Evolutionary conservation across 2,113 vertebrate species (phyloP).

Genomic region (Phoxinus phoxinus): DNA sequence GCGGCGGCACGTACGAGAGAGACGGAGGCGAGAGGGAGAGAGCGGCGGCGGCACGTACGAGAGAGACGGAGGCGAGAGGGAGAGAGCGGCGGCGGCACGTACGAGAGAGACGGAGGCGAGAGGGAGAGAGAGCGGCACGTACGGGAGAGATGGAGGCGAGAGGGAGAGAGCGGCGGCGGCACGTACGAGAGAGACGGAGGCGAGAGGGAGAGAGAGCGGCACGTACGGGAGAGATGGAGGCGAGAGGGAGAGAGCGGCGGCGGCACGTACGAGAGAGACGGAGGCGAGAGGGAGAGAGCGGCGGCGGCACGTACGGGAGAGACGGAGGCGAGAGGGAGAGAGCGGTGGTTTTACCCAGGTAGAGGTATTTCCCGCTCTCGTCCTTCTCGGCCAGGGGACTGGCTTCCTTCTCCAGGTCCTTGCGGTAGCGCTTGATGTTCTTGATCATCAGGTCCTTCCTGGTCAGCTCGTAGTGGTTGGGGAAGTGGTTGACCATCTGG

Average conservation of each 20-base stretch:
- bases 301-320: background rate
- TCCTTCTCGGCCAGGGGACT: slow-evolving; percentile 95
- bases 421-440: slow-evolving; percentile 96
- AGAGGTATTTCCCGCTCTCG: slow-evolving; percentile 93
- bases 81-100: background rate
- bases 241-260: background rate
- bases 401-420: slow-evolving; percentile 93
- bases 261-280: background rate
- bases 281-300: background rate
- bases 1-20: background rate
- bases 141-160: background rate
- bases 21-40: background rate
- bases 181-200: background rate
- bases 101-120: background rate
- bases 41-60: background rate
- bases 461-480: slow-evolving; percentile 97
- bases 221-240: background rate
- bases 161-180: background rate
- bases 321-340: background rate
- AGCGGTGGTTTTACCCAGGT: slow-evolving; percentile 79
- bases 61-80: background rate
- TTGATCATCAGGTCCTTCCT: slow-evolving; percentile 98
- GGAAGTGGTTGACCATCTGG: slow-evolving; percentile 98
- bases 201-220: background rate
- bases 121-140: background rate